Evolutionary conservation across 2,888 invertebrate species (phyloP).

Genomic region (Tetropium fuscum): DNA sequence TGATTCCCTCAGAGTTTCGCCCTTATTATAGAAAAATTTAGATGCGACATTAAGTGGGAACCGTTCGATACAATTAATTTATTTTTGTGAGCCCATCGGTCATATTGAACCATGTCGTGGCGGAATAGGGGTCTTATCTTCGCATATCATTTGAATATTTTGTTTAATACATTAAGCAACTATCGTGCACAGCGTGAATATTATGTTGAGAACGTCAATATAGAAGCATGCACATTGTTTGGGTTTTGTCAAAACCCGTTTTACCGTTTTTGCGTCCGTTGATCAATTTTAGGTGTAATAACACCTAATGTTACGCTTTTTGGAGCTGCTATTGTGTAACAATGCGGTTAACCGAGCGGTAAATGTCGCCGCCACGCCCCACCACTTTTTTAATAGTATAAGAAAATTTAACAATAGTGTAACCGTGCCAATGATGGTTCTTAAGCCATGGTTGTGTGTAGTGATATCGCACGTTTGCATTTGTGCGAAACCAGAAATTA

Average conservation of each 20-base stretch:
- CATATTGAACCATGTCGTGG: background rate
- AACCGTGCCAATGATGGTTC: too few relatives aligned
- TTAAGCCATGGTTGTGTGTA: too few relatives aligned
- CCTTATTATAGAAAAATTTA: slow-evolving; percentile 32
- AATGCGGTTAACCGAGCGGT: slow-evolving; percentile 16
- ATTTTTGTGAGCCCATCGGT: slow-evolving; percentile 19
- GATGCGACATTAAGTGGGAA: slow-evolving; percentile 28
- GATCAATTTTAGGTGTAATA: slow-evolving; percentile 10
- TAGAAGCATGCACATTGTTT: too few relatives aligned
- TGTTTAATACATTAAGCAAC: background rate
- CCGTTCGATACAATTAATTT: slow-evolving; percentile 35
- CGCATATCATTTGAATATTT: slow-evolving; percentile 32
- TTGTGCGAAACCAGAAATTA: too few relatives aligned
- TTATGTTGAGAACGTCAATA: background rate
- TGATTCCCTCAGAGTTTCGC: slow-evolving; percentile 38
- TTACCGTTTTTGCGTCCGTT: too few relatives aligned
- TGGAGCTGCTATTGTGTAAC: slow-evolving; percentile 7
- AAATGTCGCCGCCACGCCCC: slow-evolving; percentile 12
- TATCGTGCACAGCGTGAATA: background rate
- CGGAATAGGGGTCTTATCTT: slow-evolving; percentile 48
- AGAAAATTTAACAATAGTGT: slow-evolving; percentile 17
- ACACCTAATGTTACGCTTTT: slow-evolving; percentile 15
- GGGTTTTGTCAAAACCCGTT: too few relatives aligned
- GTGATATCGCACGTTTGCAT: too few relatives aligned
- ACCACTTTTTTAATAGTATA: slow-evolving; percentile 10